phyloP scores from a whole-genome alignment of 2,797 vertebrate genomes.

The Gallinago solitaria region DNA sequence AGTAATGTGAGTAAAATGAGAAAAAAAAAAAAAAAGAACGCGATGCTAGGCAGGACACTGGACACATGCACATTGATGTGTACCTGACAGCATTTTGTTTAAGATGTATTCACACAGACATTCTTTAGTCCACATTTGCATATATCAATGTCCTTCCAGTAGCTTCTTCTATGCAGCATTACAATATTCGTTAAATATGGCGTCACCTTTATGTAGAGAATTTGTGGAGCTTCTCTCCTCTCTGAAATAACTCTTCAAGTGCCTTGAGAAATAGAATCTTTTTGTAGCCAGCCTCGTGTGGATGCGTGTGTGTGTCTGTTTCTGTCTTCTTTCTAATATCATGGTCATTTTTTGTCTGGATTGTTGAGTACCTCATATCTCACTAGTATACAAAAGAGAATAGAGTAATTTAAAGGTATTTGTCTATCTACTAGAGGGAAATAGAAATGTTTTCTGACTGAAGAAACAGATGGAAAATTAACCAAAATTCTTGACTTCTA shows the following conservation, averaged over 20 bases:
- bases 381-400: not conserved
- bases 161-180: not conserved
- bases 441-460: not conserved
- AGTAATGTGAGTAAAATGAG: not conserved
- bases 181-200: not conserved
- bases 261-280: not conserved
- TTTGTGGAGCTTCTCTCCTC: not conserved
- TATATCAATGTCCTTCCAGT: not conserved
- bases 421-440: not conserved
- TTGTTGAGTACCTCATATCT: not conserved
- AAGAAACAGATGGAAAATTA: not conserved
- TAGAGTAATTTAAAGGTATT: not conserved
- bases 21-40: not conserved
- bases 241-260: not conserved
- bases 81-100: not conserved
- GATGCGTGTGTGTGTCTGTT: not conserved
- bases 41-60: fast-evolving
- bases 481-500: not conserved
- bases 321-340: not conserved
- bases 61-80: fast-evolving
- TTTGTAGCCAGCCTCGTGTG: not conserved
- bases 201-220: not conserved
- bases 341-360: not conserved
- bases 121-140: not conserved
- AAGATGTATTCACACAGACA: not conserved